These are phyloP conservation scores for Acromyrmex heyeri DNA, from an alignment of 1,140 invertebrate genomes.

Conservation along the genomic window DNA sequence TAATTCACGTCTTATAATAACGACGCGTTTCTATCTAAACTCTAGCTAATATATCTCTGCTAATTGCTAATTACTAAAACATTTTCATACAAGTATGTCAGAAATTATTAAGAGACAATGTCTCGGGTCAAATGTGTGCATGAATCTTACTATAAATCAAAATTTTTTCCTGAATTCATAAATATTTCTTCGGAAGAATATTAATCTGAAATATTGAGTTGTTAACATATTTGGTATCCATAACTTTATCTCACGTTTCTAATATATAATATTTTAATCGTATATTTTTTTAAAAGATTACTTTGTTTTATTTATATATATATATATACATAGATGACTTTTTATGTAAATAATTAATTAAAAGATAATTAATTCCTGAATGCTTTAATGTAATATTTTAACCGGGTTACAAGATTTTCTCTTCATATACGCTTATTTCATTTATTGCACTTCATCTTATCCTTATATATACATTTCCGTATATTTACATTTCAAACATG, in stretches of 20 bases:
- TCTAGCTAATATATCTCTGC: background rate
- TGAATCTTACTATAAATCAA: background rate
- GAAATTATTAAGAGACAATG: background rate
- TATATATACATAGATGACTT: background rate
- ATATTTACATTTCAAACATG: background rate
- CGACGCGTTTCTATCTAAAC: slow-evolving; percentile 4
- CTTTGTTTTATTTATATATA: background rate
- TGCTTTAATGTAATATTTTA: background rate
- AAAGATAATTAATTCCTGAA: background rate
- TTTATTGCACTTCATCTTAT: background rate
- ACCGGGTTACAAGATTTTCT: background rate
- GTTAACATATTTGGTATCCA: background rate
- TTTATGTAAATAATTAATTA: background rate
- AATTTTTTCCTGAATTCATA: background rate
- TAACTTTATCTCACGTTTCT: background rate
- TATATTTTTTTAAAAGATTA: background rate
- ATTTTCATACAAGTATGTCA: background rate
- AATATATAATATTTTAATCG: background rate
- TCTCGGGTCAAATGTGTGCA: background rate
- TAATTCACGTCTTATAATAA: background rate
- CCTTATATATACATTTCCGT: background rate
- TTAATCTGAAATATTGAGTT: background rate
- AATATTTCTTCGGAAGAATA: background rate
- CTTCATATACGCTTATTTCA: background rate
- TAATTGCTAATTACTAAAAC: slow-evolving; percentile 4